These are phyloP conservation scores for Hestina assimilis DNA, from an alignment of 1,140 invertebrate species.

Conservation along the genomic window DNA sequence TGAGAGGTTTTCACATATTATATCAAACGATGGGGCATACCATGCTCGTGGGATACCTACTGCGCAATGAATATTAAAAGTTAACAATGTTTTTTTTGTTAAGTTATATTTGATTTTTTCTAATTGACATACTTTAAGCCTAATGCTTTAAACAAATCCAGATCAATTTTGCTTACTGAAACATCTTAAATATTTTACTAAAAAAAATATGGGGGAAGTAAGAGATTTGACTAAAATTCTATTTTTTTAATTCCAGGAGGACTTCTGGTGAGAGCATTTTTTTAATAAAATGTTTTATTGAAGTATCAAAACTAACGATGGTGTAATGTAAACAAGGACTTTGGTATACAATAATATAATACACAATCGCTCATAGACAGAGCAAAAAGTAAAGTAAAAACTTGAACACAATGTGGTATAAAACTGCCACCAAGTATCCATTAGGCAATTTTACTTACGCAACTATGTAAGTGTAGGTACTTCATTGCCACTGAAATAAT, in stretches of 20 bases:
- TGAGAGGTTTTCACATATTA: slow-evolving; percentile 39
- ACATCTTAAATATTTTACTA: too few relatives aligned
- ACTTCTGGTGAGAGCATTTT: too few relatives aligned
- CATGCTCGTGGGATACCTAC: slow-evolving; percentile 24
- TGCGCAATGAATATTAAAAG: slow-evolving; percentile 8
- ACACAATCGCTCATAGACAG: slow-evolving; percentile 29
- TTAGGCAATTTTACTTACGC: slow-evolving; percentile 25
- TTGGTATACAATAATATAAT: slow-evolving; percentile 28
- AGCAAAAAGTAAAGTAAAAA: slow-evolving; percentile 30
- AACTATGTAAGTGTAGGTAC: slow-evolving; percentile 16
- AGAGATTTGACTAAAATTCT: too few relatives aligned
- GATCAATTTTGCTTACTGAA: too few relatives aligned
- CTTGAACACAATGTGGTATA: slow-evolving; percentile 29
- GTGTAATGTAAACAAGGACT: background rate
- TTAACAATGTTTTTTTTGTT: too few relatives aligned
- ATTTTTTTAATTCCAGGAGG: too few relatives aligned
- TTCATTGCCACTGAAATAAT: slow-evolving; percentile 11
- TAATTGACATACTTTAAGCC: too few relatives aligned
- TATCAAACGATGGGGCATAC: slow-evolving; percentile 31
- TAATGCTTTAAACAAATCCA: background rate
- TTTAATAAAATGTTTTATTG: too few relatives aligned
- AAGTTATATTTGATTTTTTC: too few relatives aligned
- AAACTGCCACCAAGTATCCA: slow-evolving; percentile 26
- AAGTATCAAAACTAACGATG: too few relatives aligned
- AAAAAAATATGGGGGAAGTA: too few relatives aligned